These are phyloP conservation scores for Amphimedon queenslandica DNA, from an alignment of 37 sponge, comb jelly and placozoan genomes.

Conservation along the genomic window DNA sequence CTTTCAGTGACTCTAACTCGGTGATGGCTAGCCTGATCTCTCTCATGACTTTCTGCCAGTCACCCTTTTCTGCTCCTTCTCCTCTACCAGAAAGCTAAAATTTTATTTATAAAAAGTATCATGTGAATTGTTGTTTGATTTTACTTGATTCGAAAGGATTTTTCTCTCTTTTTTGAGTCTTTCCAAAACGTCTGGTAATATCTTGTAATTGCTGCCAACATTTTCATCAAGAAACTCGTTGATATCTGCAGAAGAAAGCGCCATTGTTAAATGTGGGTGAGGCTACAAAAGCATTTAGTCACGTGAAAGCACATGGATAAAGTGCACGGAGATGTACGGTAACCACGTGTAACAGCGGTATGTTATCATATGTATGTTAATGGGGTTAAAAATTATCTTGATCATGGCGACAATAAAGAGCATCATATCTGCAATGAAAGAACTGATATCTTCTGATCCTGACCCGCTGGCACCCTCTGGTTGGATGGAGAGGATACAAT, in stretches of 20 bases:
- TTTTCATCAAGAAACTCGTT: conserved; percentile 26
- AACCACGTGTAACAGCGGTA: too few relatives aligned
- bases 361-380: too few relatives aligned
- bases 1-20: not conserved
- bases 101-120: not conserved
- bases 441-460: conserved; percentile 1
- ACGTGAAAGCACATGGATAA: too few relatives aligned
- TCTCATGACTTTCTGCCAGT: not conserved
- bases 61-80: not conserved
- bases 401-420: not conserved
- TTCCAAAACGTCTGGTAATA: conserved; percentile 40
- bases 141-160: conserved; percentile 23
- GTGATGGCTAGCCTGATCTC: not conserved
- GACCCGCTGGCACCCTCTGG: not conserved
- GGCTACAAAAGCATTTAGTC: too few relatives aligned
- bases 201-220: conserved; percentile 16
- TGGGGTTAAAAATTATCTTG: not conserved
- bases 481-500: not conserved
- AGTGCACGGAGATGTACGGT: too few relatives aligned
- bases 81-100: not conserved
- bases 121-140: not conserved
- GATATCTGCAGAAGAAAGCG: not conserved
- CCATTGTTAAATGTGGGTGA: not conserved
- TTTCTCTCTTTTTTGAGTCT: conserved; percentile 26
- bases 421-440: not conserved